Base-by-base conservation (phyloP, 2,888 invertebrate genomes). In the Trissolcus japonicus region DNA sequence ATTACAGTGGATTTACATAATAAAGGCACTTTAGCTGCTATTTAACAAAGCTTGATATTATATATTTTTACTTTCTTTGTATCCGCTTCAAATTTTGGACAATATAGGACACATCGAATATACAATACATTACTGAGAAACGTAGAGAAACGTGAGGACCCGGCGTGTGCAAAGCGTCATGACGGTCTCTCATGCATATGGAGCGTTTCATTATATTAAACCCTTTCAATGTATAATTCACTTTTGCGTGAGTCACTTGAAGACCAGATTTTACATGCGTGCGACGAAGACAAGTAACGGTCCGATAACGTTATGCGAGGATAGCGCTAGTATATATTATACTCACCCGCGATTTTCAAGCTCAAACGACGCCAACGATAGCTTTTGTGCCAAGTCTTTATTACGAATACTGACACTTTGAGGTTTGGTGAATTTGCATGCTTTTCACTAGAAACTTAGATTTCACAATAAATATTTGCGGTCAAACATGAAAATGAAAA, bases 181-280 rank as follows among this genome's bases (percentile, higher is more conserved):
- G 81, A 83, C 83, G 85, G 83, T 83, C 84, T 85, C 91, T 91
- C 92, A 92, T 92, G 91, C 91, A 91, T 92, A 92, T 92, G 91
- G 91, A 92, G 91, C 91, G 91, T 91, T 91, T 91, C 91, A 91
- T 92, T 91, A 92, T 91, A 91, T 91, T 91, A 92, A 91, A 91
- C 91, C 91, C 91, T 91, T 91, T 92, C 91, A 91, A 92, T 92
- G 92, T 92, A 92, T 92, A 92, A 92, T 92, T 92, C 92, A 91
- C 91, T 91, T 91, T 92, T 91, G 91, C 91, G 91, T 91, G 91
- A 92, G 91, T 91, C 91, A 91, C 91, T 91, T 91, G 90, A 90
- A 86, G 84, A 86, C 83, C 83, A 82, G 84, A 81, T 80, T 76
- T 74, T 78, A 79, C 79, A 78, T 68, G 73, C 79, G 72, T 67